Conservation (phyloP, 2,113 vertebrate species). For the Cathartes aura region DNA sequence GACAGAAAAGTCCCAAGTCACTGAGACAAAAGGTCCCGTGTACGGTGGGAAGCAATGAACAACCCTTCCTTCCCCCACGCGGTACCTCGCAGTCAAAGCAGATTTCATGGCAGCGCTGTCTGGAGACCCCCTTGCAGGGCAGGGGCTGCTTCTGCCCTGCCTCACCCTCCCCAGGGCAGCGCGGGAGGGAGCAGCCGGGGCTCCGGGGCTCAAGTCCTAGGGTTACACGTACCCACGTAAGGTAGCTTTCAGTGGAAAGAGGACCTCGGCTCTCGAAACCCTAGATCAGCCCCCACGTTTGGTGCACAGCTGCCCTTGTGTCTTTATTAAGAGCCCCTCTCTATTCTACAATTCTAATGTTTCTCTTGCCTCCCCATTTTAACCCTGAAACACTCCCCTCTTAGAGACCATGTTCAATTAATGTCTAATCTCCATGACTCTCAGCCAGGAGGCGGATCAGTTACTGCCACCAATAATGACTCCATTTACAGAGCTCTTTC, state of each 20-base stretch:
- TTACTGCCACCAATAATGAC: slow-evolving; percentile 53
- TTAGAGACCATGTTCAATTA: not conserved
- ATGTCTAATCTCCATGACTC: slow-evolving; percentile 40
- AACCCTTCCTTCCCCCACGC: rapidly evolving
- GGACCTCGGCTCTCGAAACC: not conserved
- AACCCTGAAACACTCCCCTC: not conserved
- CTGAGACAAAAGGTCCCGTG: not conserved
- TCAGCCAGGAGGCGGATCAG: slow-evolving; percentile 38
- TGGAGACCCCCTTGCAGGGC: not conserved
- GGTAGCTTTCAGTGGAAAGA: not conserved
- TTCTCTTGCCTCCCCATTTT: not conserved
- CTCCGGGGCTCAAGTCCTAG: not conserved
- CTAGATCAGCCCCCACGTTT: not conserved
- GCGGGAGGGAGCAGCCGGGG: rapidly evolving
- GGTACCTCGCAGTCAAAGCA: not conserved
- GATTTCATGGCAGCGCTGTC: rapidly evolving
- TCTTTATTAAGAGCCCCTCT: slow-evolving; percentile 25
- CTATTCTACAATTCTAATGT: not conserved
- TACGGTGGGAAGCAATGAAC: rapidly evolving
- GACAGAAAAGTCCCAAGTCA: not conserved
- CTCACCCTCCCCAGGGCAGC: not conserved
- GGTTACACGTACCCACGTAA: not conserved
- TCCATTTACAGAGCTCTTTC: slow-evolving; percentile 51
- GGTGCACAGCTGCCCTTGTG: slow-evolving; percentile 48
- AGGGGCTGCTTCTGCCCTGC: not conserved